Base-by-base conservation (phyloP, 1,140 invertebrate genomes). In the Diorhabda elongata region DNA sequence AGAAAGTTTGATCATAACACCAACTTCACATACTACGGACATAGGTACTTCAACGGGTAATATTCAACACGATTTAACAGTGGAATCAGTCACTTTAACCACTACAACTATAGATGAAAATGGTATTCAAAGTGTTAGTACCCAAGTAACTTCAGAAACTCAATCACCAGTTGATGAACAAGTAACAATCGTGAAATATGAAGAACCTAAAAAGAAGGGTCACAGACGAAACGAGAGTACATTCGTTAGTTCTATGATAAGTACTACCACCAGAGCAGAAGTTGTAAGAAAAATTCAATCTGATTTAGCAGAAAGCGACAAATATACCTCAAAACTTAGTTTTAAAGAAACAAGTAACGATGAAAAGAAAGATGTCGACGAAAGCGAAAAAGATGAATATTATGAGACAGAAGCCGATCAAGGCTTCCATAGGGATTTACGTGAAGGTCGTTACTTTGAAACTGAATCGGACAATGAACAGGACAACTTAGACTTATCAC, bases 171-270 rank as follows among this genome's bases (percentile, higher is more conserved):
- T 75, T n/a, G 75, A 80, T 58, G 82, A 82, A 59, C 85, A 83
- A 71, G 80, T 81, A 70, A 79, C 83, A 64, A 82, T 42, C 83
- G 75, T 80, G 76, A 76, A 60, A 67, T 47, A 64, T 4, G 73
- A 79, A 69, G 80, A 85, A 71, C 77, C 79, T 2, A 82, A 81
- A 66, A 83, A 79, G 73, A 78, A 82, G 58, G 84, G 85, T 3
- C 87, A 87, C 69, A 83, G 84, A 69, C 80, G 85, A 57, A 83
- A 81, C 59, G 87, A 87, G 70, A 88, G 86, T 72, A 85, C 82
- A 56, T 81, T 81, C 61, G 75, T 77, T 11, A 76, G 77, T 56
- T 77, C 79, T 69, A 73, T 73, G 2, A 75, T 73, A 58, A 69
- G 68, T 65, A 64, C 58, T 56, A 74, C 68, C 3, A 45, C 61